Conservation (phyloP, 2,797 vertebrate genomes). For the Brachyalestes nurse region DNA sequence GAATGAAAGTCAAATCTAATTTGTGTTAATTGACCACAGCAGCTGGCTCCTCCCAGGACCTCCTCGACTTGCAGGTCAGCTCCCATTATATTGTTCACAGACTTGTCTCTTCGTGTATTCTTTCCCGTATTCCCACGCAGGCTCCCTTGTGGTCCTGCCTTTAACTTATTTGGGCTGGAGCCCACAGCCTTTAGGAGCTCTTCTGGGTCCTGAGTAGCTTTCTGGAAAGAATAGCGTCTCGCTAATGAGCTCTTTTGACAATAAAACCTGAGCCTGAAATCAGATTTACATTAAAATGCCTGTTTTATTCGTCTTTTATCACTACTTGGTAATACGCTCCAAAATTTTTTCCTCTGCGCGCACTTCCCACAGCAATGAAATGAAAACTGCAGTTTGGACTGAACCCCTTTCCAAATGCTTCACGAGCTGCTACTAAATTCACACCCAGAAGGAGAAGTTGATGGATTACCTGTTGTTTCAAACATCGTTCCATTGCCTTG, state of each 20-base stretch:
- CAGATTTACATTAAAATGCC: conserved; percentile 40
- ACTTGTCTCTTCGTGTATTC: not conserved
- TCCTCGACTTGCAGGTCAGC: not conserved
- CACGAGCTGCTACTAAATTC: conserved; percentile 24
- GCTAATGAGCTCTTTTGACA: conserved; percentile 43
- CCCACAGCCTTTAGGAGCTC: conserved; percentile 5
- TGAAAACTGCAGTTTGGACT: conserved; percentile 17
- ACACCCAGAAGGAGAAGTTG: conserved; percentile 10
- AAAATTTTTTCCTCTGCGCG: conserved; percentile 2
- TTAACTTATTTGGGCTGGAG: not conserved
- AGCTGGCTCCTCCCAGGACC: not conserved
- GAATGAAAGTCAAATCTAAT: conserved; percentile 5
- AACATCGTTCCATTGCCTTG: conserved; percentile 10
- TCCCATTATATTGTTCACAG: not conserved
- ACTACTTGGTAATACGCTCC: conserved; percentile 19
- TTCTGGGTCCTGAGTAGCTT: not conserved
- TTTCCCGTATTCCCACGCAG: not conserved
- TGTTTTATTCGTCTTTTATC: conserved; percentile 36
- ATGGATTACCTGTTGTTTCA: conserved; percentile 26
- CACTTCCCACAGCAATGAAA: conserved; percentile 32
- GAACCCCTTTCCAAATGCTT: conserved; percentile 21
- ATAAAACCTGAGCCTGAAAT: conserved; percentile 19
- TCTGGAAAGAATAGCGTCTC: not conserved
- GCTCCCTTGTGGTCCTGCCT: not conserved
- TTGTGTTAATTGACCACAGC: not conserved